Evolutionary conservation across 2,888 invertebrate genomes (phyloP).

Genomic region (Seira musarum): DNA sequence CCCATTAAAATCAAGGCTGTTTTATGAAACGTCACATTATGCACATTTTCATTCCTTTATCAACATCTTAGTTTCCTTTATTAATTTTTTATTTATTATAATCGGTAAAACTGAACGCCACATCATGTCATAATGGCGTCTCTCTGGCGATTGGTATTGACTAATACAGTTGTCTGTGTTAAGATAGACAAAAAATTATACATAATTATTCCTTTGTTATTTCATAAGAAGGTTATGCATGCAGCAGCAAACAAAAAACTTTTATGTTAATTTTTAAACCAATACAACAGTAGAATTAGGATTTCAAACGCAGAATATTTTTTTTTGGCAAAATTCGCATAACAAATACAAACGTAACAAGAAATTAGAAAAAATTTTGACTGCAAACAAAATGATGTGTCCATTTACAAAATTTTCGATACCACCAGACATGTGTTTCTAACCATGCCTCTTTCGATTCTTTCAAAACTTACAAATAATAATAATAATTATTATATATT

Average conservation of each 20-base stretch:
- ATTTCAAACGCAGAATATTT: neutral
- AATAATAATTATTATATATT: slow-evolving; percentile 25
- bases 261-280: too few species aligned
- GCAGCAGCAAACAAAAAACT: too few species aligned
- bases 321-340: neutral
- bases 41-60: neutral
- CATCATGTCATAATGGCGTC: neutral
- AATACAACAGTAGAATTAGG: neutral
- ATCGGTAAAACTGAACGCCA: slow-evolving; percentile 24
- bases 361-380: too few species aligned
- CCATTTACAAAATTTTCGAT: too few species aligned
- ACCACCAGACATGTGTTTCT: neutral
- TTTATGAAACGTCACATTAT: too few species aligned
- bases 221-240: too few species aligned
- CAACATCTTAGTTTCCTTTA: slow-evolving; percentile 24
- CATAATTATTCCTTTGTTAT: neutral
- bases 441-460: neutral
- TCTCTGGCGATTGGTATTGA: slow-evolving; percentile 18
- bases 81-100: slow-evolving; percentile 28
- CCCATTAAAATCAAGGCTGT: neutral
- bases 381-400: too few species aligned
- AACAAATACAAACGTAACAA: neutral
- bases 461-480: neutral
- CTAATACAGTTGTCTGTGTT: slow-evolving; percentile 32
- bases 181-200: slow-evolving; percentile 16